phyloP scores from a whole-genome alignment of 2,797 vertebrate species.

The Acestrorhynchus altus region DNA sequence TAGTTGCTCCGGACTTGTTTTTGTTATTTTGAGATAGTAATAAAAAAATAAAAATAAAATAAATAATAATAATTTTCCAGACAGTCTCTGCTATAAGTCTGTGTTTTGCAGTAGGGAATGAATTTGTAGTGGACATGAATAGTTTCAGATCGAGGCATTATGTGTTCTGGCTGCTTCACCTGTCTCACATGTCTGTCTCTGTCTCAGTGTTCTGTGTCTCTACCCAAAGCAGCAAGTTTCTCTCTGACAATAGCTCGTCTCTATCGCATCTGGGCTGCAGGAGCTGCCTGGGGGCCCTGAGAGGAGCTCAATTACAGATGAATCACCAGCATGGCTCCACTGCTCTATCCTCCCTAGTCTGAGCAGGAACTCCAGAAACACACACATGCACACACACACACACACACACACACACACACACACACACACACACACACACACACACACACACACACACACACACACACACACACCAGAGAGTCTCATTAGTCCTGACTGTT shows the following conservation, averaged over 20 bases:
- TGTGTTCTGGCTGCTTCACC: not conserved
- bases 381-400: not conserved
- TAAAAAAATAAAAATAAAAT: too few relatives aligned
- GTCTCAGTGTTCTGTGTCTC: not conserved
- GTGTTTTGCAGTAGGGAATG: too few relatives aligned
- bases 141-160: not conserved
- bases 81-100: too few relatives aligned
- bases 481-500: not conserved
- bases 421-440: not conserved
- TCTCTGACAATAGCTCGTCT: conserved; percentile 4
- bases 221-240: conserved; percentile 6
- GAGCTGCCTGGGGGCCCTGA: conserved; percentile 20
- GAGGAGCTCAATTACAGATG: conserved; percentile 22
- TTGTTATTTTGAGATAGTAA: too few relatives aligned
- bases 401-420: not conserved
- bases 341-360: conserved; percentile 25
- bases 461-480: not conserved
- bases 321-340: conserved; percentile 31
- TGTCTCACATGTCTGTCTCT: conserved; percentile 10
- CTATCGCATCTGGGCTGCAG: conserved; percentile 37
- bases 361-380: conserved; percentile 22
- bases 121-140: not conserved
- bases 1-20: too few relatives aligned
- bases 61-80: too few relatives aligned
- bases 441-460: conserved; percentile 25